Conservation (phyloP, 2,113 vertebrate species). For the Silurus glanis region DNA sequence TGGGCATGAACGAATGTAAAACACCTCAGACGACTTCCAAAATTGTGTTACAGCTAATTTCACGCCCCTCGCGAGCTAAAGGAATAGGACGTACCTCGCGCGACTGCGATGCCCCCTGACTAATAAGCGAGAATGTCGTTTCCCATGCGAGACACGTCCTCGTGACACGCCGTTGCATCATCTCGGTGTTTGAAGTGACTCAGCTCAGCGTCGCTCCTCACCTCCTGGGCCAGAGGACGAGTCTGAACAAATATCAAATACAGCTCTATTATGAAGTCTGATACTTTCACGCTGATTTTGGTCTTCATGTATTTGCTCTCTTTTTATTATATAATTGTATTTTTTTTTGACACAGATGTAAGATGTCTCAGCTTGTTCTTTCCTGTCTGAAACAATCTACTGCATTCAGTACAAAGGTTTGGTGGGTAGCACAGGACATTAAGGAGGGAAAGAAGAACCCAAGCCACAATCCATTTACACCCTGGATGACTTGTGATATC, state of each 20-base stretch:
- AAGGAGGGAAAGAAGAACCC: too few species aligned
- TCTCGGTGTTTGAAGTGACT: slow-evolving; percentile 40
- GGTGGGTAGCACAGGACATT: not conserved
- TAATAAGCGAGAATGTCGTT: slow-evolving; percentile 39
- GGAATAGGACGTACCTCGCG: not conserved
- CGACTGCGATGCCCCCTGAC: slow-evolving; percentile 11
- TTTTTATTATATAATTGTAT: slow-evolving; percentile 39
- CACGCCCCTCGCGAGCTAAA: not conserved
- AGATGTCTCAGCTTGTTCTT: not conserved
- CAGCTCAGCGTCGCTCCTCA: slow-evolving; percentile 51
- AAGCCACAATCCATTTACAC: too few species aligned
- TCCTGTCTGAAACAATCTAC: not conserved
- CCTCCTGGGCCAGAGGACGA: slow-evolving; percentile 61
- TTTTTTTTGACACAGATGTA: slow-evolving; percentile 56
- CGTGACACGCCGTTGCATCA: slow-evolving; percentile 46
- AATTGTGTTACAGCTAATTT: slow-evolving; percentile 16
- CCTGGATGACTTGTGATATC: too few species aligned
- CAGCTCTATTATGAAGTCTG: slow-evolving; percentile 60
- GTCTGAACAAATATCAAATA: slow-evolving; percentile 69
- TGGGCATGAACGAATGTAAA: slow-evolving; percentile 16
- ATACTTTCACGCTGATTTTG: slow-evolving; percentile 72
- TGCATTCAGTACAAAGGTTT: not conserved
- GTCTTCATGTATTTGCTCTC: slow-evolving; percentile 33
- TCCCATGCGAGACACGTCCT: not conserved
- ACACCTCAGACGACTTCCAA: slow-evolving; percentile 3